Base-by-base conservation (phyloP, 2,888 invertebrate genomes). In the Macaria liturata region DNA sequence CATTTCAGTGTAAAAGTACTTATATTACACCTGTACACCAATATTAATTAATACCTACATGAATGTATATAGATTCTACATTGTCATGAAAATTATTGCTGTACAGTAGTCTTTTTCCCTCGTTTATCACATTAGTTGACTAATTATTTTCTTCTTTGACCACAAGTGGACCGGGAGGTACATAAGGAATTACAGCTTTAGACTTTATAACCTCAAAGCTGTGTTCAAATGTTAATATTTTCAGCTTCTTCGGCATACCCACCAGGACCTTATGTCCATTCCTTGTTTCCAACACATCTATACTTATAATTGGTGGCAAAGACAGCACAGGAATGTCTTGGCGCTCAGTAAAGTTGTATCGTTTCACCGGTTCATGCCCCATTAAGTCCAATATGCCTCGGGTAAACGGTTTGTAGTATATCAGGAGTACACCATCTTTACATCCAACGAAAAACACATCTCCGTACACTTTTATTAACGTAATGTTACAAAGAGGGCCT, bases 161-260 rank as follows among this genome's bases (percentile, higher is more conserved):
- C 20, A 20, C 20, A 20, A 20, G 20, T 20, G 20, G 34, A 37
- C 34, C 34, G 34, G 34, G 32, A 1, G 46, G 43, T 8, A 57
- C 42, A 9, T 55, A 62, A 4, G 55, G 57, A 61, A 84, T 62
- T 0, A 80, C 78, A 1, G 71, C 69, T 0, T 75, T 70, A 0
- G 72, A 70, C 0, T 72, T 67, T 4, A 68, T 54, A 47, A 34
- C 43, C 7, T 78, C 75, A 37, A 80, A 81, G 3, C 61, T 66
- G 56, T 90, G 85, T 0, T 52, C 68, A 34, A 82, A 88, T n/a
- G 78, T 77, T 0, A 91, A 46, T 0, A 85, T 68, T 0, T 81
- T 84, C 7, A 91, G 76, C 64, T 89, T 88, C 53, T 86, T 84
- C 0, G 87, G 88, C 88, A 89, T 88, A 0, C 79, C 89, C 0